Conservation (phyloP, 2,888 invertebrate species). For the Rhimphoctona megacephalus region DNA sequence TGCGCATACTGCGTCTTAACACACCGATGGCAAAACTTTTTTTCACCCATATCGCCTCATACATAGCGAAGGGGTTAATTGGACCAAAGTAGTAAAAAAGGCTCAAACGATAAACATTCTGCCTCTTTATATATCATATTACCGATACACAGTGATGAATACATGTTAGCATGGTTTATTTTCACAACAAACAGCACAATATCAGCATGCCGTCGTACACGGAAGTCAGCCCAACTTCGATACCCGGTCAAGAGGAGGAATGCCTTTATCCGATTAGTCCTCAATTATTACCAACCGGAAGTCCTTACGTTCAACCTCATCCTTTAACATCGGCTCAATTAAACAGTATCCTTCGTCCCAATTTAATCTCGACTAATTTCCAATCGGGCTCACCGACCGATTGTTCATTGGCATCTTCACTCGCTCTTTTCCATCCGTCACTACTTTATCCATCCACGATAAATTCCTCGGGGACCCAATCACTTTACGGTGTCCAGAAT, state of each 20-base stretch:
- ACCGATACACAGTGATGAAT: slow-evolving; percentile 20
- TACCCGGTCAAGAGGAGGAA: slow-evolving; percentile 82
- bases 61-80: not conserved
- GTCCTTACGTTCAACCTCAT: slow-evolving; percentile 82
- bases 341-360: slow-evolving; percentile 76
- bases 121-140: not conserved
- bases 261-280: slow-evolving; percentile 83
- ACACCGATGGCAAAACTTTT: too few relatives aligned
- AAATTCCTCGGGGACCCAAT: slow-evolving; percentile 65
- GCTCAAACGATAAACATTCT: not conserved
- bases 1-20: too few relatives aligned
- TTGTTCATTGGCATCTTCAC: slow-evolving; percentile 56
- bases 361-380: slow-evolving; percentile 47
- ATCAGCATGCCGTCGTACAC: slow-evolving; percentile 82
- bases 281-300: slow-evolving; percentile 79
- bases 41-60: too few relatives aligned
- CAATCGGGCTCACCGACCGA: slow-evolving; percentile 64
- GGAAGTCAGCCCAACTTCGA: slow-evolving; percentile 78
- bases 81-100: not conserved
- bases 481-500: slow-evolving; percentile 68
- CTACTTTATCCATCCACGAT: slow-evolving; percentile 68
- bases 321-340: slow-evolving; percentile 81
- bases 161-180: slow-evolving; percentile 75
- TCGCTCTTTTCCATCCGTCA: slow-evolving; percentile 73
- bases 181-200: slow-evolving; percentile 79